Percentiles rank a stretch among this genome's conserved stretches.
These are phyloP conservation scores for Rhinogobio ventralis DNA, from an alignment of 2,797 vertebrate genomes.

Conservation along the genomic window DNA sequence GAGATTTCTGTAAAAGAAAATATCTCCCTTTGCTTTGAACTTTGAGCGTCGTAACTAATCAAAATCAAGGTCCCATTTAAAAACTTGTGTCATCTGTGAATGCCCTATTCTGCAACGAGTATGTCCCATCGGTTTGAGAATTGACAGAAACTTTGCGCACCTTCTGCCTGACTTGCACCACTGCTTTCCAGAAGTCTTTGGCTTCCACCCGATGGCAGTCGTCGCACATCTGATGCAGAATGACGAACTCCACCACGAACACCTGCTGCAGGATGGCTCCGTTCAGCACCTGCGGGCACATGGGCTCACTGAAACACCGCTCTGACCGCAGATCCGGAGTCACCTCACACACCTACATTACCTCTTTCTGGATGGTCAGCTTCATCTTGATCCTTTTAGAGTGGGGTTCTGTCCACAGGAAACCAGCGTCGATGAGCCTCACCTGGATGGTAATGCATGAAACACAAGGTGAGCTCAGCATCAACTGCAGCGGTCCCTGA, in stretches of 20 bases:
- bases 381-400: constrained; percentile 97
- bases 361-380: constrained; percentile 98
- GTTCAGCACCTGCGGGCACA: constrained; percentile 89
- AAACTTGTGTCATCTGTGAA: too few relatives aligned
- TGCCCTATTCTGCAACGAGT: too few relatives aligned
- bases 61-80: too few relatives aligned
- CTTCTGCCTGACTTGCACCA: constrained; percentile 97
- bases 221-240: constrained; percentile 94
- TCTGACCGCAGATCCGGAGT: accelerated
- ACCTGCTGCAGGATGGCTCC: constrained; percentile 97
- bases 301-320: background rate
- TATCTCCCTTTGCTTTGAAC: too few relatives aligned
- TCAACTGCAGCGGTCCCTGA: background rate
- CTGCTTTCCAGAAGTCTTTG: constrained; percentile 98
- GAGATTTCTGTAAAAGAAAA: too few relatives aligned
- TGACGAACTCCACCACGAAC: constrained; percentile 91
- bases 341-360: constrained; percentile 50
- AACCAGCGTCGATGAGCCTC: constrained; percentile 93
- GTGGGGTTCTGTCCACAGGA: constrained; percentile 98
- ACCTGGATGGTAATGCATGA: constrained; percentile 77
- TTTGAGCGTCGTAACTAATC: too few relatives aligned
- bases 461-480: background rate
- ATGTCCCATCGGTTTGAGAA: too few relatives aligned
- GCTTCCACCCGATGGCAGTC: constrained; percentile 98
- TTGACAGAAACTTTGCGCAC: background rate